These are phyloP conservation scores for Dendrolimus punctatus DNA, from an alignment of 1,140 invertebrate genomes.

Conservation along the genomic window DNA sequence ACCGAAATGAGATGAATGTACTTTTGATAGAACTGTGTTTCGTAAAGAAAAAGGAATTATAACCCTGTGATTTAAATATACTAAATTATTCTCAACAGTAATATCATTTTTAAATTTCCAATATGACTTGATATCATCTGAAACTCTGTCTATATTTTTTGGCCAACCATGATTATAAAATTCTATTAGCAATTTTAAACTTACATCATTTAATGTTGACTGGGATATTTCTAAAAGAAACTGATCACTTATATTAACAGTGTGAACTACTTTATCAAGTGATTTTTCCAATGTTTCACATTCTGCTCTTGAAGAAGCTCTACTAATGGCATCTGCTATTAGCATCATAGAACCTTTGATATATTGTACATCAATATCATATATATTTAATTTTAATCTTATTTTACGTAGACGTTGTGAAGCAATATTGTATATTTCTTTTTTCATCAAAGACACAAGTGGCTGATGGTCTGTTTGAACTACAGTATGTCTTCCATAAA, in stretches of 20 bases:
- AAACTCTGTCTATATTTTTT: background rate
- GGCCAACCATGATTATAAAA: slow-evolving; percentile 4
- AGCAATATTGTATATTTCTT: background rate
- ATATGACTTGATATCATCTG: slow-evolving; percentile 1
- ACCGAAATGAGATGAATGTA: slow-evolving; percentile 1
- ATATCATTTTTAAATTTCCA: slow-evolving; percentile 4
- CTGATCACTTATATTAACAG: background rate
- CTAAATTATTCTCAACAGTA: background rate
- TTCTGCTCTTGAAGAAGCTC: background rate
- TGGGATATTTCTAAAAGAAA: background rate
- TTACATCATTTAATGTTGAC: background rate
- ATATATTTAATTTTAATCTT: slow-evolving; percentile 6
- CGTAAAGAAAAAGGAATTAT: background rate
- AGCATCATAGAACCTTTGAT: slow-evolving; percentile 3
- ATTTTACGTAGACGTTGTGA: slow-evolving; percentile 5
- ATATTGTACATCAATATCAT: slow-evolving; percentile 5
- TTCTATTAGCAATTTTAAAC: slow-evolving; percentile 1
- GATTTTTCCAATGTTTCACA: background rate
- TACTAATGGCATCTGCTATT: slow-evolving; percentile 4
- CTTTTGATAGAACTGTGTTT: slow-evolving; percentile 2
- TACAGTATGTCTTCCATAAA: slow-evolving; percentile 2
- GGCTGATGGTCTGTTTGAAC: slow-evolving; percentile 7
- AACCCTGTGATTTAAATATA: slow-evolving; percentile 4
- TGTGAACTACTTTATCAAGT: background rate
- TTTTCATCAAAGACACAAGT: slow-evolving; percentile 5